Evolutionary conservation across 2,113 vertebrate species (phyloP).

Genomic region (Nesoenas mayeri): DNA sequence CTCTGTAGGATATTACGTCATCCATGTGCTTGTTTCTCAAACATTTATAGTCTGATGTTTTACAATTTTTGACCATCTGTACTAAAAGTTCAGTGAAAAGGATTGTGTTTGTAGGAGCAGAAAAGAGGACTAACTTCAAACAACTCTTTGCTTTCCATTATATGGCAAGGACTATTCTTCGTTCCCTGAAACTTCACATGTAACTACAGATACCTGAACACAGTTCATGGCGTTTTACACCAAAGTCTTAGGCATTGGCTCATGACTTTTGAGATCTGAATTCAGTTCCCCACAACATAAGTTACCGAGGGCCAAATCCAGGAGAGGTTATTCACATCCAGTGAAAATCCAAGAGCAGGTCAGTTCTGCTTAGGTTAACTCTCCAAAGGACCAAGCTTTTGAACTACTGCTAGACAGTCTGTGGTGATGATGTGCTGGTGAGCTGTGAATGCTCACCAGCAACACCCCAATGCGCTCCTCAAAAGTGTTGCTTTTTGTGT

Average conservation of each 20-base stretch:
- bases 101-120: neutral
- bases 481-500: neutral
- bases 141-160: neutral
- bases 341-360: neutral
- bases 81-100: neutral
- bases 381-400: neutral
- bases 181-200: neutral
- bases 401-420: neutral
- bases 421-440: neutral
- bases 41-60: neutral
- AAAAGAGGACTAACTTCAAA: neutral
- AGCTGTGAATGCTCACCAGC: neutral
- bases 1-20: neutral
- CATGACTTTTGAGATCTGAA: neutral
- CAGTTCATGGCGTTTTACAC: neutral
- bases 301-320: neutral
- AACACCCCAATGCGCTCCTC: neutral
- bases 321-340: neutral
- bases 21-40: neutral
- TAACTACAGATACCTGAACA: neutral
- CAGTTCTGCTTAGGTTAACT: neutral
- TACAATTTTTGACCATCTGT: neutral
- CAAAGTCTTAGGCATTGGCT: neutral
- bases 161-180: neutral
- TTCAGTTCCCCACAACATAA: neutral